Evolutionary conservation across 2,113 vertebrate species (phyloP), one percentile per base, ranked within the genome.

Genomic region (Gavia stellata): DNA sequence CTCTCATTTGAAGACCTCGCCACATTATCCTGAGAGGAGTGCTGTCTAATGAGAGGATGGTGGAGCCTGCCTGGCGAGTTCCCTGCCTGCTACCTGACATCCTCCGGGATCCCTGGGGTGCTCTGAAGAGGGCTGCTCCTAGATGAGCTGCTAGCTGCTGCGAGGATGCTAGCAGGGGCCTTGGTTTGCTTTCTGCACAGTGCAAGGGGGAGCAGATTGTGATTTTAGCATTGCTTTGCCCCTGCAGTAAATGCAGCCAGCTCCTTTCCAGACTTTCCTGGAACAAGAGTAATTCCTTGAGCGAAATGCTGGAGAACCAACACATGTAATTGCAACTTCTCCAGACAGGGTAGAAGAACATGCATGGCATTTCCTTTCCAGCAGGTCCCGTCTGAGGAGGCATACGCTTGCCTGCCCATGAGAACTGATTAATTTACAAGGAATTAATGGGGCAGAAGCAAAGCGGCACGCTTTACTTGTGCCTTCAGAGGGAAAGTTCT

Each of bases 11-110:
- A 71, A 89, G 77, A n/a, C 25, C 65, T 94, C 0, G 1, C 19
- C 34, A 1, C 70, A 34, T 75, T 68, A 49, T 52, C 72, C 86
- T 38, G 73, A 66, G 70, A 90, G 61, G 38, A 80, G 82, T 7
- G 33, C 72, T 91, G 83, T 63, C 36, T 96, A 97, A 97, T 96
- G 93, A 96, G 73, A 55, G 70, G 86, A 96, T 15, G 73, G 52
- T 2, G 52, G 25, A 96, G 68, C 94, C 86, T 91, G 94, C 94
- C 93, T 5, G 73, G 91, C 10, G 1, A 49, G 93, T 92, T 97
- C 91, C 47, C 73, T 52, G 33, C 17, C 56, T 75, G 23, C 52
- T 88, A 24, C 79, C 40, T 50, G 52, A 4, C 65, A n/a, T 47
- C 38, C 61, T 24, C 34, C 0, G 6, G 56, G n/a, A 72, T 86